phyloP scores from a whole-genome alignment of 2,113 vertebrate species.

The Macquaria ambigua region DNA sequence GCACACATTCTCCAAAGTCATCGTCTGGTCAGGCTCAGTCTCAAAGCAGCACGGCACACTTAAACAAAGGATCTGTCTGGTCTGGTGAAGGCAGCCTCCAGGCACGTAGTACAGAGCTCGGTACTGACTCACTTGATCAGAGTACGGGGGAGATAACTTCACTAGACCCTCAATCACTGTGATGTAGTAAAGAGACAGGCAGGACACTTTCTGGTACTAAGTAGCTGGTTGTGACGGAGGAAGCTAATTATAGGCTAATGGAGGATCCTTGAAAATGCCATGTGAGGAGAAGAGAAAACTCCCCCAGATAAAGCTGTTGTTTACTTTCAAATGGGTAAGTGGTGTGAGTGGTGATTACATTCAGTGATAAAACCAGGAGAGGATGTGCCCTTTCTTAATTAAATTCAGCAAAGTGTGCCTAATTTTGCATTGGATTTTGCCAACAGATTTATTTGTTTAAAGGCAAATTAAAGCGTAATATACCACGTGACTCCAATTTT shows the following conservation, averaged over 20 bases:
- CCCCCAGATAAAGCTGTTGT: background rate
- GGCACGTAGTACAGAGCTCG: slow-evolving; percentile 35
- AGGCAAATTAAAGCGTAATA: background rate
- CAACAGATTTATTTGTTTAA: slow-evolving; percentile 4
- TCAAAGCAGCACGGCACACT: slow-evolving; percentile 36
- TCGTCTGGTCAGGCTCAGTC: slow-evolving; percentile 39
- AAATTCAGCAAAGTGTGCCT: slow-evolving; percentile 16
- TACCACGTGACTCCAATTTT: background rate
- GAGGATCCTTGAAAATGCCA: slow-evolving; percentile 32
- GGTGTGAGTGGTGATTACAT: slow-evolving; percentile 20
- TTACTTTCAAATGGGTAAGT: slow-evolving; percentile 20
- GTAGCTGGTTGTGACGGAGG: slow-evolving; percentile 24
- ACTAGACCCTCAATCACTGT: slow-evolving; percentile 7
- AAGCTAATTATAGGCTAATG: slow-evolving; percentile 53
- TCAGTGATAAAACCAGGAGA: background rate
- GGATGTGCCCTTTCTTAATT: slow-evolving; percentile 16
- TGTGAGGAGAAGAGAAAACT: background rate
- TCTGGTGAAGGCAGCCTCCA: slow-evolving; percentile 26
- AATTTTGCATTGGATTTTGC: slow-evolving; percentile 5
- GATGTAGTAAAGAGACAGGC: slow-evolving; percentile 13
- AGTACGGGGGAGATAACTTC: slow-evolving; percentile 31
- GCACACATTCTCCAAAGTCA: slow-evolving; percentile 14
- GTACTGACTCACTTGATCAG: slow-evolving; percentile 53
- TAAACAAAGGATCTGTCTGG: slow-evolving; percentile 50
- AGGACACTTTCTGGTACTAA: slow-evolving; percentile 16